These are phyloP conservation scores for Tetranychus piercei DNA, from an alignment of 2,888 invertebrate species.

Conservation along the genomic window DNA sequence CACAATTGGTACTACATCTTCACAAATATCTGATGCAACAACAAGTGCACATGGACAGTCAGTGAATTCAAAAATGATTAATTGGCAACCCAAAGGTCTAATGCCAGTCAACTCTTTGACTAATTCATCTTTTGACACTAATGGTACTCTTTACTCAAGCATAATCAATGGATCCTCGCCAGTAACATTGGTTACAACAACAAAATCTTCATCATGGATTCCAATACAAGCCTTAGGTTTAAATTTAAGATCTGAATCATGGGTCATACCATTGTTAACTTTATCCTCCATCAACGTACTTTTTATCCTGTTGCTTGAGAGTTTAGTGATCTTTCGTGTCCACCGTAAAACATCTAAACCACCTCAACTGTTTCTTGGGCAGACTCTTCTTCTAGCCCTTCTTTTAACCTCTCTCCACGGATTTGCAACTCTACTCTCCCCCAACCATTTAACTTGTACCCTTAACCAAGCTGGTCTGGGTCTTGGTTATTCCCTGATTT, in stretches of 20 bases:
- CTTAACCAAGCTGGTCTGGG: conserved; percentile 57
- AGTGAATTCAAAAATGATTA: background rate
- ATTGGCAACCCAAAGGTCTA: background rate
- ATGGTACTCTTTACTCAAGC: background rate
- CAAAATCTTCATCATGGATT: background rate
- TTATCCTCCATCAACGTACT: conserved; percentile 65
- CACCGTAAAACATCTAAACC: conserved; percentile 46
- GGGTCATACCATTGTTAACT: conserved; percentile 75
- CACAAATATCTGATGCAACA: background rate
- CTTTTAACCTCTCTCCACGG: conserved; percentile 62
- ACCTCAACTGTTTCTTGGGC: conserved; percentile 65
- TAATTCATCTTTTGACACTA: background rate
- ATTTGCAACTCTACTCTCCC: conserved; percentile 55
- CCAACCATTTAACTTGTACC: conserved; percentile 59
- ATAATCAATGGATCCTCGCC: background rate
- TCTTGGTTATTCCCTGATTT: conserved; percentile 62
- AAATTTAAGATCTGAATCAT: conserved; percentile 42
- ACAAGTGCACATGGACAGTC: background rate
- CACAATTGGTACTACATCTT: background rate
- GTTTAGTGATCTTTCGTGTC: conserved; percentile 65
- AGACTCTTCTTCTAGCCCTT: conserved; percentile 56
- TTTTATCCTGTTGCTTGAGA: conserved; percentile 63
- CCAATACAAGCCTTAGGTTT: conserved; percentile 10
- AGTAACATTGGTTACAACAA: no score
- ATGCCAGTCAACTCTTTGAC: background rate